Base-by-base conservation (phyloP, 37 sponge, comb jelly and placozoan genomes). In the Mnemiopsis leidyi region DNA sequence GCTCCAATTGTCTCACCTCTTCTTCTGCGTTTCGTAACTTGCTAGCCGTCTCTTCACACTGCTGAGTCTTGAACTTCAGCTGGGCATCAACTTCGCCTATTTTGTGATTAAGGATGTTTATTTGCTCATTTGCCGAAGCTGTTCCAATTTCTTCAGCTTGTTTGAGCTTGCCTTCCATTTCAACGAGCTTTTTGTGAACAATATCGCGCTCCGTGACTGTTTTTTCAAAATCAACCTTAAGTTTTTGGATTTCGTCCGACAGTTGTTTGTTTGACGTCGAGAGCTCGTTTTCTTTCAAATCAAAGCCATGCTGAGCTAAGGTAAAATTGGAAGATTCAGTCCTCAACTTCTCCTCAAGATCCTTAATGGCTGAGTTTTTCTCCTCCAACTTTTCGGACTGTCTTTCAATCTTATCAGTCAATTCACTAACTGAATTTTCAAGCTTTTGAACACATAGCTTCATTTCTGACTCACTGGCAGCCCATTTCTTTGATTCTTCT, bases 71-170 rank as follows among this genome's bases (percentile, higher is more conserved):
- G 90, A 85, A 40, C n/a, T 39, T 85, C 5, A 85, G 90, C 24
- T 85, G 90, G 5, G 90, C 36, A 23, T 85, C 61, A 23, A 85
- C 26, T 40, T 85, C 90, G 26, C 90, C 90, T 0, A 85, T 38
- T 25, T 85, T 85, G 23, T 85, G 90, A 39, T 85, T 85, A 25
- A 85, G 21, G 3, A 37, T 29, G 35, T 85, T 85, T 18, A 85
- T 85, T 39, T 85, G 90, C 29, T 85, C 36, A 39, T 85, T 85
- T n/a, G 90, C 90, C 24, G 90, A 85, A n/a, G 35, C 90, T 21
- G 90, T 85, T 1, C 90, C 90, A 39, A 85, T 33, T 61, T 85
- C 90, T 39, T 85, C 90, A 23, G 90, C 90, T 61, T 39, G 39
- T 25, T 40, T 85, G 29, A 85, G 48, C 24, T 85, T 85, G 29